Conservation (phyloP, 2,888 invertebrate species). For the Craniophora ligustri region DNA sequence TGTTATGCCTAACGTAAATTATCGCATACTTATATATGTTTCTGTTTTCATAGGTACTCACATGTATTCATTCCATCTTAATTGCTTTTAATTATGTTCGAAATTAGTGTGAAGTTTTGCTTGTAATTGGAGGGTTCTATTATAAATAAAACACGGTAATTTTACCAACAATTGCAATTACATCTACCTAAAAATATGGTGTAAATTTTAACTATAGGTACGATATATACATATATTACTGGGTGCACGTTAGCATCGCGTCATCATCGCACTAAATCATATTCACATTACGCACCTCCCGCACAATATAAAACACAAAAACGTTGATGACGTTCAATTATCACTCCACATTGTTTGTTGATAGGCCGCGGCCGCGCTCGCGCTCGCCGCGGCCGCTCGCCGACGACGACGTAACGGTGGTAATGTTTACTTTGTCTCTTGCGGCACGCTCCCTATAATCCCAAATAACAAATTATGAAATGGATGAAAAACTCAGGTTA, state of each 20-base stretch:
- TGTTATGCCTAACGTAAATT: constrained; percentile 47
- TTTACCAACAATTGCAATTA: neutral
- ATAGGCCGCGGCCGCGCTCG: constrained; percentile 48
- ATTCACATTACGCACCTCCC: constrained; percentile 60
- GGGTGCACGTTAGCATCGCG: neutral
- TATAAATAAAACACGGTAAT: no score
- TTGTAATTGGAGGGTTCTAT: constrained; percentile 21
- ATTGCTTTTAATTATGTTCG: constrained; percentile 36
- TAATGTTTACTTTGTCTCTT: constrained; percentile 86
- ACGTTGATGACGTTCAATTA: constrained; percentile 69
- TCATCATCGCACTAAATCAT: constrained; percentile 49
- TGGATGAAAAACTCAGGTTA: constrained; percentile 85
- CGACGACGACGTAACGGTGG: constrained; percentile 58
- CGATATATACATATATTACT: no score
- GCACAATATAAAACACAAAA: constrained; percentile 60
- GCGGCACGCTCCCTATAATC: constrained; percentile 85
- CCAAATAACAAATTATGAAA: constrained; percentile 88
- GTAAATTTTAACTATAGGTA: no score
- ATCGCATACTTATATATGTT: constrained; percentile 24
- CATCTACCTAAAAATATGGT: constrained; percentile 15
- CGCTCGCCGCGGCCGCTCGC: constrained; percentile 32
- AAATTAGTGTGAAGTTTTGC: constrained; percentile 33
- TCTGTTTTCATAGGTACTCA: constrained; percentile 34
- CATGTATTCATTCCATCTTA: constrained; percentile 36
- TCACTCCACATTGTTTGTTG: constrained; percentile 66